Evolutionary conservation across 2,113 vertebrate species (phyloP), one percentile per base, ranked within the genome.

Genomic region (Leucopsar rothschildi): DNA sequence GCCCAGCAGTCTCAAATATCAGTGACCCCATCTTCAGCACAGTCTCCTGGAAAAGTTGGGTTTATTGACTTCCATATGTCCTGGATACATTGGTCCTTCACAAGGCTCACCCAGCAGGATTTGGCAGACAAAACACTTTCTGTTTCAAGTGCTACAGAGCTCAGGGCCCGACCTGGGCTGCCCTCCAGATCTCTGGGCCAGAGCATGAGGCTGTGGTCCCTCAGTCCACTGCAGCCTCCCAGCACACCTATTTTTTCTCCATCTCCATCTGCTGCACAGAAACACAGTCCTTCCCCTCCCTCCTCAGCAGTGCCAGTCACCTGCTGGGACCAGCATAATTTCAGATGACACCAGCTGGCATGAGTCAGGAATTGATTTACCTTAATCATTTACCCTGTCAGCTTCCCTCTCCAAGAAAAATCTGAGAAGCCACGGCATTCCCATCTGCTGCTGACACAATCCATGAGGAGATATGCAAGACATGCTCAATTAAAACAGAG

Each of bases 401-500:
- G 28, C 19, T 86, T 90, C 59, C 24, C 11, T 83, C 33, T 81
- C 50, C 59, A 79, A 77, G 45, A 22, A 90, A 90, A 94, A 92
- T 60, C 66, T 68, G 82, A 88, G 79, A 80, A 92, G 50, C 18
- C 11, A 11, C 21, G 37, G 79, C 24, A 37, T 69, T 90, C n/a
- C n/a, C 0, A 1, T 40, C n/a, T 18, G 1, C 20, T 5, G 1
- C 56, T 96, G 77, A 85, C 2, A 2, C 53, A 84, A 64, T 79
- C 82, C 73, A 69, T 21, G 33, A 22, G 27, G 25, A 65, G 31
- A 31, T 69, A 20, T 27, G 50, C 19, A 57, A 75, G 29, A 22
- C 11, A 6, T 0, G 0, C 21, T 85, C 12, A 39, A 4, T 42
- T 82, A 73, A 92, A 89, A 0, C 0, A 3, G 23, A 83, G 33